phyloP scores from a whole-genome alignment of 2,113 vertebrate species.

The Sorex fumeus region DNA sequence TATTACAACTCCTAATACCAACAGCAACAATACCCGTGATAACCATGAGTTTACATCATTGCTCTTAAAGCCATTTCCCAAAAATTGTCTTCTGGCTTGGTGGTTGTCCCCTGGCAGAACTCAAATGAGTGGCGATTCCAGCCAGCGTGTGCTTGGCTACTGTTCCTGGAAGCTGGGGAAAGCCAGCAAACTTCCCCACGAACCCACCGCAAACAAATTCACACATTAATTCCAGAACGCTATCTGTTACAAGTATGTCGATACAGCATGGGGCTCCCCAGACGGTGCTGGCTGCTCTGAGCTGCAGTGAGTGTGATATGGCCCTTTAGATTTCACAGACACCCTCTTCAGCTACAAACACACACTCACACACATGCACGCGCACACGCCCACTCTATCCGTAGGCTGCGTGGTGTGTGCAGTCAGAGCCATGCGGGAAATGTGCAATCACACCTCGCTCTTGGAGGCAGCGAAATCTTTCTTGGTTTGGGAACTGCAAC shows the following conservation, averaged over 20 bases:
- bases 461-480: constrained; percentile 62
- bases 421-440: constrained; percentile 65
- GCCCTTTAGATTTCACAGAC: constrained; percentile 83
- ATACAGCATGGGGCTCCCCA: constrained; percentile 46
- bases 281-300: constrained; percentile 60
- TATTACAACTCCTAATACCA: not conserved
- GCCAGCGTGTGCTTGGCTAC: constrained; percentile 20
- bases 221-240: constrained; percentile 46
- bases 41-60: not conserved
- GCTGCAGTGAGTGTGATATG: constrained; percentile 29
- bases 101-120: not conserved
- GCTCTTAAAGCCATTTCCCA: not conserved
- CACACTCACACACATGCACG: constrained; percentile 47
- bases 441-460: constrained; percentile 72
- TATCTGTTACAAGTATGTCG: constrained; percentile 51
- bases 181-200: constrained; percentile 55
- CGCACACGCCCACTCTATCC: not conserved
- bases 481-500: constrained; percentile 74
- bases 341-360: constrained; percentile 74
- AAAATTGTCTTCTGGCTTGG: not conserved
- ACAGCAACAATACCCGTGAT: not conserved
- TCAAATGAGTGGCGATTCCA: constrained; percentile 10
- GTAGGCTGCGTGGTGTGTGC: constrained; percentile 55
- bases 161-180: constrained; percentile 41
- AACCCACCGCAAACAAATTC: constrained; percentile 46